phyloP scores from a whole-genome alignment of 2,113 vertebrate species.

The Muntiacus muntjak region DNA sequence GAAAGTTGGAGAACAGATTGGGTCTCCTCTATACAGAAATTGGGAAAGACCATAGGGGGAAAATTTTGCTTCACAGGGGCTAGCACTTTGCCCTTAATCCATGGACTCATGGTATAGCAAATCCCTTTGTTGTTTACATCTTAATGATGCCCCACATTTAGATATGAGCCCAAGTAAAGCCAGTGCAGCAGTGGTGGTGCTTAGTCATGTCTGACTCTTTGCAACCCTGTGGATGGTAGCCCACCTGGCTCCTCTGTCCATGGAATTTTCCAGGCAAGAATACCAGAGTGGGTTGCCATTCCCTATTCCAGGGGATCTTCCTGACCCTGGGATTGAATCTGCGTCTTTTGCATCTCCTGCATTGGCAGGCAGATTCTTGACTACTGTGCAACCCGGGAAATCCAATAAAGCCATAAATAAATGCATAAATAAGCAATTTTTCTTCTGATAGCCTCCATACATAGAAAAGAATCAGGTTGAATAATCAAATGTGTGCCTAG shows the following conservation, averaged over 20 bases:
- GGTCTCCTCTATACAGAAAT: neutral
- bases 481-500: neutral
- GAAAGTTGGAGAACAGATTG: rapidly evolving
- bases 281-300: neutral
- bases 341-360: neutral
- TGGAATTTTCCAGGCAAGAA: neutral
- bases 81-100: neutral
- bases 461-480: neutral
- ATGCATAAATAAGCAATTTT: neutral
- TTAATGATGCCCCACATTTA: neutral
- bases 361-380: neutral
- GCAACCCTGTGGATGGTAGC: neutral
- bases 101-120: neutral
- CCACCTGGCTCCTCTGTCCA: neutral
- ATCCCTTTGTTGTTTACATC: neutral
- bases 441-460: neutral
- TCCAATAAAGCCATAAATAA: neutral
- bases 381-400: neutral
- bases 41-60: neutral
- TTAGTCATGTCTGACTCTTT: neutral
- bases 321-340: neutral
- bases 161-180: neutral
- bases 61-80: neutral
- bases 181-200: neutral
- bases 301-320: neutral